Base-by-base conservation (phyloP, 2,797 vertebrate genomes). In the Onychomys arenicola region DNA sequence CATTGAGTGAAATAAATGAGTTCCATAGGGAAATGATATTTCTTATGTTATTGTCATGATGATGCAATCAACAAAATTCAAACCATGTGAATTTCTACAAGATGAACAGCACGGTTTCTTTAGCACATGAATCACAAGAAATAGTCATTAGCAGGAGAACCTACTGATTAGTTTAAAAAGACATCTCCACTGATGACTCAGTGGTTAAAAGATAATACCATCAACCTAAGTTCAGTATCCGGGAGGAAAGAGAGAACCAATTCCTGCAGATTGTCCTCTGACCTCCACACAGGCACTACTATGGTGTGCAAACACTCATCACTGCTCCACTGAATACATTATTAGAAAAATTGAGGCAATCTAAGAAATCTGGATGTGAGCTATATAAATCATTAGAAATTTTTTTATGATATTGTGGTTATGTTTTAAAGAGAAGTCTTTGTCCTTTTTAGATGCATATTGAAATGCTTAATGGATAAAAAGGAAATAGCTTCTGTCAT, bases 1-100 rank as follows among this genome's bases (percentile, higher is more conserved):
- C 25, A 57, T 11, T 52, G 27, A 52, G 65, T 25, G 55, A 96
- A 84, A 71, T 76, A 89, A 94, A 57, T 4, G 43, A 81, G 27
- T 19, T 65, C 32, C 89, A 43, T 29, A 73, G n/a, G 67, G 67
- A 69, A 55, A 25, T 37, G 25, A 57, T 73, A 40, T 29, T 88
- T 73, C 49, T 73, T 73, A 32, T 52, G 65, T 27, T 83, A 40
- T 71, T 27, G 69, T 90, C 78, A 67, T 93, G 63, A 85, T 95
- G 43, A 92, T 94, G 29, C 16, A 97, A 17, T 95, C n/a, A 94
- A 91, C 75, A 91, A 76, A 91, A 93, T 91, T 93, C 69, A 95
- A 52, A 89, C 55, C 88, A 49, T 93, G 77, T 84, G 40, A 93
- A 91, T 93, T 94, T 96, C 37, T 94, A 81, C 5, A 90, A 73